Base-by-base conservation (phyloP, 2,113 vertebrate species). In the Anolis sagrei region DNA sequence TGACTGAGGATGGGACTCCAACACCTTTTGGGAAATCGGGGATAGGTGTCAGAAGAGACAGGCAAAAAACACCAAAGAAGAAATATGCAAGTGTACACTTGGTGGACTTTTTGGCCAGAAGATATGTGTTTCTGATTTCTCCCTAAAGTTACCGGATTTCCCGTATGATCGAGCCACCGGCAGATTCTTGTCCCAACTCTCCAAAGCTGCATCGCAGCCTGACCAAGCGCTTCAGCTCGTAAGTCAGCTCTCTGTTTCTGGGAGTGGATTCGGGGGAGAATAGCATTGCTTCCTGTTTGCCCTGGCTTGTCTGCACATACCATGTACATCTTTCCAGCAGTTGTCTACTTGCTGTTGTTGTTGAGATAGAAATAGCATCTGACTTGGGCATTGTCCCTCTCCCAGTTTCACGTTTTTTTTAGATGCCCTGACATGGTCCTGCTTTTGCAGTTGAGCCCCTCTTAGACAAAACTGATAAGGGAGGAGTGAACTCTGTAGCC, bases 131-230 rank as follows among this genome's bases (percentile, higher is more conserved):
- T 51, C 7, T 2, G 11, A 75, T 91, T 83, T 64, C 94, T 91
- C 89, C 90, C 72, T 96, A 90, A 87, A 98, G 98, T 91, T 97
- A 98, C 86, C 95, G 96, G 18, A 85, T 97, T 27, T 98, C 98
- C 32, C 88, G 96, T 23, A 94, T 97, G 25, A 94, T 98, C 61
- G 98, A 98, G 94, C 97, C 97, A 0, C 97, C 97, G 0, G 94
- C 97, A 0, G 97, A 98, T 89, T 96, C 96, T 16, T 98, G 97
- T 85, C 97, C 98, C 81, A 95, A 85, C 75, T 98, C 97, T 51
- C 98, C 97, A 18, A 93, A 88, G 9, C 77, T 93, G 54, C 96
- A 96, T 92, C 96, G 96, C 79, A 96, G 97, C 83, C 93, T 97
- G 76, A 93, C 94, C 13, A 98, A 96, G 94, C 97, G 98, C 64